Conservation (phyloP, 2,797 vertebrate genomes). For the Heterohyrax brucei region DNA sequence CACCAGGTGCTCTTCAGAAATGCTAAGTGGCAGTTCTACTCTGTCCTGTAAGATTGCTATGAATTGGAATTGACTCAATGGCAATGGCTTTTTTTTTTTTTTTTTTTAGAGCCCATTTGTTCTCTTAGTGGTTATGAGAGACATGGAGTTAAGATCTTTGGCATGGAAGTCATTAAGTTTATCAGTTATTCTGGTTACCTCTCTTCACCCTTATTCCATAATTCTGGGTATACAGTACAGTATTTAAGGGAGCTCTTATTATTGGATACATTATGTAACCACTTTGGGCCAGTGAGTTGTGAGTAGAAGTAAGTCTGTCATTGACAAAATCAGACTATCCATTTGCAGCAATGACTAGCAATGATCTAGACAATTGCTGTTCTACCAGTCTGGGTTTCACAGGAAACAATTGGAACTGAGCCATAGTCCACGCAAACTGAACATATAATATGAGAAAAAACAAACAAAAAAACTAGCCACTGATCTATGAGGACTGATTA, state of each 20-base stretch:
- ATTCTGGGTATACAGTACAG: neutral
- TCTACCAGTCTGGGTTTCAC: neutral
- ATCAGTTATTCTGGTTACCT: neutral
- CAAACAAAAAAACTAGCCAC: neutral
- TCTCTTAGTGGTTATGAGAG: neutral
- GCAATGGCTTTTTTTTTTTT: no score
- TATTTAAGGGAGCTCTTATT: neutral
- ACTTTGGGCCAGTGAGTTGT: neutral
- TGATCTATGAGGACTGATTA: neutral
- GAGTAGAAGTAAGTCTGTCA: neutral
- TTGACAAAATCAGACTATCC: neutral
- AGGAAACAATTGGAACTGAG: neutral
- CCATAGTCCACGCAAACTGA: neutral
- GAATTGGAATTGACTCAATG: no score
- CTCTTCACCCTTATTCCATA: rapidly evolving
- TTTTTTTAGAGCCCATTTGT: no score
- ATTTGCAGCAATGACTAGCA: neutral
- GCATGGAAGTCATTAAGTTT: neutral
- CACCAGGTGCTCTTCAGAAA: no score
- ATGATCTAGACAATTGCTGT: neutral
- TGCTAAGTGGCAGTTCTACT: no score
- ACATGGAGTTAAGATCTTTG: constrained; percentile 33
- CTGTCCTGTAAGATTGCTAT: no score
- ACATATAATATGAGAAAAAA: neutral
- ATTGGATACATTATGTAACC: neutral